These are phyloP conservation scores for Mesocentrotus franciscanus DNA, from an alignment of 53 echinoderm and acorn worm genomes.

Conservation along the genomic window DNA sequence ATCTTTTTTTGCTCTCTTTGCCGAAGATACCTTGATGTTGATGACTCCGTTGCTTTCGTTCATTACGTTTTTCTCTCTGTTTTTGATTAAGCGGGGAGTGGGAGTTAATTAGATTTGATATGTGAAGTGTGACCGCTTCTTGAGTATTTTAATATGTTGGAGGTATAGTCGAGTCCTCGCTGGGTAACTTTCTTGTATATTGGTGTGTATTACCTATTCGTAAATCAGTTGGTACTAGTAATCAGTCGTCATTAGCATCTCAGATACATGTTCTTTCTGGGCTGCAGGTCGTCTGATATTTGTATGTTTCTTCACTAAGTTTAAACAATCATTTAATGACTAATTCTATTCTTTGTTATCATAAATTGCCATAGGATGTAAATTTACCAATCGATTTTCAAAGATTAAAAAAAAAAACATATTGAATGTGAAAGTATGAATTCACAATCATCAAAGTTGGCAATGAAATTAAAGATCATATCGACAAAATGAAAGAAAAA, in stretches of 20 bases:
- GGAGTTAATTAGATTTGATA: slow-evolving; percentile 59
- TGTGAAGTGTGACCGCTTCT: slow-evolving; percentile 53
- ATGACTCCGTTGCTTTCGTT: neutral
- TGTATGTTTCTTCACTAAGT: neutral
- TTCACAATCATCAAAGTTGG: neutral
- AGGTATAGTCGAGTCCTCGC: neutral
- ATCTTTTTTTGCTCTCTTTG: neutral
- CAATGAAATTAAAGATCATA: neutral
- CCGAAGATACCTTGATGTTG: neutral
- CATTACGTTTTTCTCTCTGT: neutral
- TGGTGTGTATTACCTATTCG: neutral
- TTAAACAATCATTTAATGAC: neutral
- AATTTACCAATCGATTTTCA: neutral
- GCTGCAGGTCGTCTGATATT: too few relatives aligned
- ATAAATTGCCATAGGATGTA: neutral
- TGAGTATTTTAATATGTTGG: slow-evolving; percentile 14
- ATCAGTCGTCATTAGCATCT: neutral
- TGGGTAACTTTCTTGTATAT: neutral
- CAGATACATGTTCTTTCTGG: neutral
- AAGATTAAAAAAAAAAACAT: neutral
- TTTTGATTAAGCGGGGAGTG: slow-evolving; percentile 12
- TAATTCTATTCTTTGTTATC: neutral
- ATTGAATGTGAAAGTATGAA: neutral
- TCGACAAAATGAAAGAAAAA: neutral
- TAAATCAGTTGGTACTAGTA: neutral